phyloP scores from a whole-genome alignment of 2,888 invertebrate genomes.

The Caenorhabditis wallacei region DNA sequence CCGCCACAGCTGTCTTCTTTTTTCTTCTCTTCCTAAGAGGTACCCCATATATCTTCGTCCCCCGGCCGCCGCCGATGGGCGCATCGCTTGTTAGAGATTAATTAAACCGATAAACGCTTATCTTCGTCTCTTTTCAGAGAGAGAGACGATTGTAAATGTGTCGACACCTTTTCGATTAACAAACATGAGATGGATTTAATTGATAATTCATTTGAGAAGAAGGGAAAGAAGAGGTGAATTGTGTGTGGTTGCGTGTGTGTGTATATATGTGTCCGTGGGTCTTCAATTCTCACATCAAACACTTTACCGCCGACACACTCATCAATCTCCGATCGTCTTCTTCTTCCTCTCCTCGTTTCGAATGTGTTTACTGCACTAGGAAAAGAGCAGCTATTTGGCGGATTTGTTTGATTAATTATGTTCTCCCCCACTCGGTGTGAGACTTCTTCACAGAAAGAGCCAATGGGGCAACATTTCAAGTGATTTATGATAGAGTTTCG shows the following conservation, averaged over 20 bases:
- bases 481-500: conserved; percentile 39
- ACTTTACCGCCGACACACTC: conserved; percentile 45
- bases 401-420: conserved; percentile 49
- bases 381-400: conserved; percentile 44
- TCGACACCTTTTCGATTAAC: conserved; percentile 35
- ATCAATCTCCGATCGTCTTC: conserved; percentile 26
- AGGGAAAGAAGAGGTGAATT: too few relatives aligned
- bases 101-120: conserved; percentile 27
- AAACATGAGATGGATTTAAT: neutral
- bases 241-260: neutral
- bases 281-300: conserved; percentile 32
- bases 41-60: conserved; percentile 42
- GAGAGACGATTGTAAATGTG: too few relatives aligned
- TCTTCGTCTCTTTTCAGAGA: neutral
- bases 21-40: conserved; percentile 11
- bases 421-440: conserved; percentile 7
- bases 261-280: too few relatives aligned
- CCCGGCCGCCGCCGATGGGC: neutral
- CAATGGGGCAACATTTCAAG: conserved; percentile 28
- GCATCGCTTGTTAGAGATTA: conserved; percentile 32
- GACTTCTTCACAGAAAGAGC: neutral
- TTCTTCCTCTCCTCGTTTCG: neutral
- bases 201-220: neutral
- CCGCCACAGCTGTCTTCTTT: conserved; percentile 29
- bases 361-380: conserved; percentile 43